Conservation (phyloP, 2,888 invertebrate genomes). For the Leptopilina drosophilae region DNA sequence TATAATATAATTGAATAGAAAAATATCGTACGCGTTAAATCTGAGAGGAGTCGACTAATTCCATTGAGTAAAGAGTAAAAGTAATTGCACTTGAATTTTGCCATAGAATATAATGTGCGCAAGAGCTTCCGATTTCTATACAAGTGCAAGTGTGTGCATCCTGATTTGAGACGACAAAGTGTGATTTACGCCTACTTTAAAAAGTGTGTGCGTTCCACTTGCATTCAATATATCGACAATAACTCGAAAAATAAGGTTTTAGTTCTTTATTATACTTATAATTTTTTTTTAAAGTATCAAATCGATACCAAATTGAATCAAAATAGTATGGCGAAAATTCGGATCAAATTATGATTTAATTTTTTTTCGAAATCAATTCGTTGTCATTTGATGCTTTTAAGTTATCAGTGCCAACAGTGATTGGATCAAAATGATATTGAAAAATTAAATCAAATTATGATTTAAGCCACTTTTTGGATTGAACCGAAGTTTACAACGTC, state of each 20-base stretch:
- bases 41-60: neutral
- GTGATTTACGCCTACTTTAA: slow-evolving; percentile 40
- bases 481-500: too few species aligned
- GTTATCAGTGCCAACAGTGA: too few species aligned
- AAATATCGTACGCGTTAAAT: neutral
- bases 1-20: too few species aligned
- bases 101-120: slow-evolving; percentile 21
- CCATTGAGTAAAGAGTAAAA: neutral
- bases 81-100: slow-evolving; percentile 34
- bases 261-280: neutral
- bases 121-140: slow-evolving; percentile 37
- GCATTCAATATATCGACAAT: neutral
- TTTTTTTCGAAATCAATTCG: too few species aligned
- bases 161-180: slow-evolving; percentile 36
- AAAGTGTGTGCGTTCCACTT: slow-evolving; percentile 22
- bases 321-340: too few species aligned
- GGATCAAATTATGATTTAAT: too few species aligned
- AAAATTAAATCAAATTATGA: too few species aligned
- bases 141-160: slow-evolving; percentile 27
- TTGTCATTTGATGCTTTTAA: too few species aligned
- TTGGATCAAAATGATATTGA: too few species aligned
- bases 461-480: too few species aligned
- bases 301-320: too few species aligned
- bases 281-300: too few species aligned
- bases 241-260: neutral